Base-by-base conservation (phyloP, 2,797 vertebrate genomes). In the Argentina silus region DNA sequence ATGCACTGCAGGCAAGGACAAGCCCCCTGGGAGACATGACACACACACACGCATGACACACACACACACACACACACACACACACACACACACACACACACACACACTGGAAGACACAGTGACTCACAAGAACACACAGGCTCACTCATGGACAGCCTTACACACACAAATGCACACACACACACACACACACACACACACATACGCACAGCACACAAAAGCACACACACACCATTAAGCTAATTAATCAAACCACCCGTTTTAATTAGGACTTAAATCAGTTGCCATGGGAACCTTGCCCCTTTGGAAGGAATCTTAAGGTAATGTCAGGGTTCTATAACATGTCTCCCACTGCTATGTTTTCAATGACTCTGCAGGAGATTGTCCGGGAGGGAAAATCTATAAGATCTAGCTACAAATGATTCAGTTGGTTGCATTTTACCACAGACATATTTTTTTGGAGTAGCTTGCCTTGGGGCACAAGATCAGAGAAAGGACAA, bases 201-300 rank as follows among this genome's bases (percentile, higher is more conserved):
- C 66, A 81, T 78, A 83, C 69, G 75, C 67, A 14, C 23, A 61
- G 23, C 11, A 2, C 4, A 61, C 7, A 50, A 23, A 43, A 9
- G 15, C 59, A 51, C 45, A 36, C 4, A 51, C 77, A 78, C 72
- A 56, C 14, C 10, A 17, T 65, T 78, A 79, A 80, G 83, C 87
- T 91, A 92, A 92, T 93, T 92, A 93, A 91, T 92, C 89, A 86
- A 89, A 91, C 87, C 86, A 85, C 85, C 84, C 73, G 87, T 89
- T 91, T 93, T 91, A 91, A 94, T 93, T 89, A 91, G 85, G 85
- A 91, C 87, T 91, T 82, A 90, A 86, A 92, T 92, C 90, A 87
- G 92, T 91, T 93, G 90, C 90, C 74, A 88, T 89, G 91, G 91
- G 85, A 94, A 93, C 88, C 83, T 88, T 87, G 84, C 82, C 86